Conservation (phyloP, 2,888 invertebrate species). For the Dugesia japonica region DNA sequence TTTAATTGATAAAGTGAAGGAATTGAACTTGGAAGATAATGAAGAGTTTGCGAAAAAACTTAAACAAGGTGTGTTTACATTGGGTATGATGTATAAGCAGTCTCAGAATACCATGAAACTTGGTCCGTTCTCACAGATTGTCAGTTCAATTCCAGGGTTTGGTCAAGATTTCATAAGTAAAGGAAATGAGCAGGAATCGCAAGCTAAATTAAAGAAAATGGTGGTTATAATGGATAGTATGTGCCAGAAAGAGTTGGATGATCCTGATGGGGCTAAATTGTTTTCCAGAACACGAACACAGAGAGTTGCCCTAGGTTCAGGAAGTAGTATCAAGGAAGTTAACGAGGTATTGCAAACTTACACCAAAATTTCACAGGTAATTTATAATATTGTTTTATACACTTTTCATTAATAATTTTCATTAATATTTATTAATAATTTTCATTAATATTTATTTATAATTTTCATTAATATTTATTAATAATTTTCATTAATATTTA, state of each 20-base stretch:
- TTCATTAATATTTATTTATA: no score
- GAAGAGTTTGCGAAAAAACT: constrained; percentile 92
- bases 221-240: constrained; percentile 99
- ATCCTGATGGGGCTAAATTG: constrained; percentile 80
- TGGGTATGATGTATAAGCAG: constrained; percentile 98
- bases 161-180: constrained; percentile 82
- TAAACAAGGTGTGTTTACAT: constrained; percentile 89
- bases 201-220: constrained; percentile 79
- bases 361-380: constrained; percentile 95
- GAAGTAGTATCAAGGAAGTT: constrained; percentile 81
- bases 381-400: no score
- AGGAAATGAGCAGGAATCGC: constrained; percentile 94
- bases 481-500: no score
- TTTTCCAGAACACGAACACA: constrained; percentile 71
- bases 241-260: constrained; percentile 91
- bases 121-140: constrained; percentile 98
- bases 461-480: no score
- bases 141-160: constrained; percentile 99
- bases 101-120: constrained; percentile 99
- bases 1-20: constrained; percentile 59
- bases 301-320: constrained; percentile 77
- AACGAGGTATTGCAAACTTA: constrained; percentile 91
- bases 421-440: no score
- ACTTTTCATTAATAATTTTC: no score
- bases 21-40: constrained; percentile 70